Evolutionary conservation across 2,113 vertebrate species (phyloP), one percentile per base, ranked within the genome.

Genomic region (Heterochromis multidens): DNA sequence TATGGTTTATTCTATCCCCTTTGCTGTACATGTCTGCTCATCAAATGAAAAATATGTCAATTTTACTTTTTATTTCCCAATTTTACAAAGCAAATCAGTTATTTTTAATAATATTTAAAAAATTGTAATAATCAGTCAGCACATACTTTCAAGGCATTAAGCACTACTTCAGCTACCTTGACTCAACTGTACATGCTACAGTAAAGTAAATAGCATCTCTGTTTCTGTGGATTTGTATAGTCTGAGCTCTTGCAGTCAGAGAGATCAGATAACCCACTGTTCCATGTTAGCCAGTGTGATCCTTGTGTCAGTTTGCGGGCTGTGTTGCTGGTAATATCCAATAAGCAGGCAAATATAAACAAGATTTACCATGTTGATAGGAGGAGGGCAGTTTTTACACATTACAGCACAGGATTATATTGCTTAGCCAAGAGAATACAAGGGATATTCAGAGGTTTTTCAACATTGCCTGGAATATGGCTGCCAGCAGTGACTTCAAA

Each of bases 261-360:
- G 76, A 63, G 62, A 92, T 90, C 90, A 70, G 83, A 92, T 88
- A 83, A 85, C 81, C 74, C 1, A 37, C 86, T 82, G 85, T 61
- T 91, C 80, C 79, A 56, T 74, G 40, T 80, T 80, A 82, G 83
- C 65, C 85, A 74, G 79, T 67, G 10, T 85, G 84, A 93, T 90
- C 89, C 90, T 43, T 25, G 62, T 86, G 77, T 91, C 82, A 82
- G 65, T 58, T 29, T 83, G 81, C 65, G 61, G 4, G 3, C 80
- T 57, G 25, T 33, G n/a, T 77, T 83, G 72, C 65, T 62, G 58
- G 29, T 89, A 86, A 87, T 92, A 87, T 78, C 76, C 77, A 87
- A 57, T 85, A 91, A 92, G 81, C 76, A 82, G 89, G 88, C 79
- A 92, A 94, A 94, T 92, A 84, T 61, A 80, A 63, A 88, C 35